Evolutionary conservation across 2,797 vertebrate species (phyloP).

Genomic region (Pseudochromis fuscus): DNA sequence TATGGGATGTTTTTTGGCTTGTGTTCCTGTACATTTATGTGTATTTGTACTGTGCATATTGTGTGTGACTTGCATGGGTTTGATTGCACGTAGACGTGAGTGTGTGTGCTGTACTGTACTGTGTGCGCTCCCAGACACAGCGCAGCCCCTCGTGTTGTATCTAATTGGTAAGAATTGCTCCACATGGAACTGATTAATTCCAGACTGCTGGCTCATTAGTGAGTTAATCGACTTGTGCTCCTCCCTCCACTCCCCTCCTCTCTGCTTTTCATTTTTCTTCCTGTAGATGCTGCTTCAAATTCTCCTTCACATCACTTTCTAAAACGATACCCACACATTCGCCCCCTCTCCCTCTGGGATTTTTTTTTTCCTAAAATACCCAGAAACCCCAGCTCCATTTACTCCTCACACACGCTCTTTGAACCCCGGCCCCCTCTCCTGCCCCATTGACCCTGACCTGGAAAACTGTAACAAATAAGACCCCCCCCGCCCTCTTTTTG

Average conservation of each 20-base stretch:
- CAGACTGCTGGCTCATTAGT: constrained; percentile 87
- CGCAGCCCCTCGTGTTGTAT: constrained; percentile 72
- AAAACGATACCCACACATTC: constrained; percentile 24
- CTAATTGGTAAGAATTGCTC: constrained; percentile 83
- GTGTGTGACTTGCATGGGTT: constrained; percentile 9
- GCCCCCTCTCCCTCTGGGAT: constrained; percentile 1
- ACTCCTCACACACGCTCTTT: constrained; percentile 41
- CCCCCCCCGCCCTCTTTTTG: constrained; percentile 60
- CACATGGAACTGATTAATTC: constrained; percentile 87
- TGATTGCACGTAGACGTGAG: constrained; percentile 9
- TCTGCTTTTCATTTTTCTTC: constrained; percentile 20
- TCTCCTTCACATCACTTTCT: constrained; percentile 26
- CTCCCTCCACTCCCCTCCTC: constrained; percentile 11
- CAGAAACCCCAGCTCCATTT: constrained; percentile 34
- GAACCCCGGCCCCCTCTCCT: constrained; percentile 48
- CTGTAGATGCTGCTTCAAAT: constrained; percentile 22
- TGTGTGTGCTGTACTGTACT: constrained; percentile 48
- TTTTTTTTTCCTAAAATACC: constrained; percentile 33
- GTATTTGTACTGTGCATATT: neutral
- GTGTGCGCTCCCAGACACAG: constrained; percentile 67
- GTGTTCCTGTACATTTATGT: neutral
- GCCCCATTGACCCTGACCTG: constrained; percentile 70
- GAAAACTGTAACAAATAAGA: constrained; percentile 73
- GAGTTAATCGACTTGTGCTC: constrained; percentile 81
- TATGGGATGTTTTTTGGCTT: constrained; percentile 48